Conservation (phyloP, 2,888 invertebrate species). For the Limnephilus marmoratus region DNA sequence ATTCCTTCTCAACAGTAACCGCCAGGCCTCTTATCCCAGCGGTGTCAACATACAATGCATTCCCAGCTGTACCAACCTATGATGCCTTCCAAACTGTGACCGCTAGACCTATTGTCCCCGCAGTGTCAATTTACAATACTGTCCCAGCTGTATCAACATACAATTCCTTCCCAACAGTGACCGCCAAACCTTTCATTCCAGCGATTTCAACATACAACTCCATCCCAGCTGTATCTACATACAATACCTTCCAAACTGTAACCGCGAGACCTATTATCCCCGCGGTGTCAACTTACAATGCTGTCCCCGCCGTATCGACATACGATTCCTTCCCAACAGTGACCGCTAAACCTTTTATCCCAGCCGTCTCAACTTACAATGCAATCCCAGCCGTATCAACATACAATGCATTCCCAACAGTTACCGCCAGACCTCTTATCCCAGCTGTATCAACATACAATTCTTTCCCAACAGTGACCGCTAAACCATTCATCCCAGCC, state of each 20-base stretch:
- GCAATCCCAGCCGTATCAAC: not conserved
- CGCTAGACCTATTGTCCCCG: not conserved
- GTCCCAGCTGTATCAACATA: not conserved
- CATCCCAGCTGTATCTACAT: not conserved
- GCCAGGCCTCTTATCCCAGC: no score
- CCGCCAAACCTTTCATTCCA: not conserved
- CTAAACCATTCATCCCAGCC: not conserved
- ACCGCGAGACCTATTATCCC: not conserved
- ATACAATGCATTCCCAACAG: not conserved
- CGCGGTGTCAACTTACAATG: not conserved
- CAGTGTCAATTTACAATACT: not conserved
- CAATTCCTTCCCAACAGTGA: not conserved
- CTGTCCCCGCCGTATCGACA: not conserved
- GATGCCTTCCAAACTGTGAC: not conserved
- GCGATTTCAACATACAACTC: not conserved
- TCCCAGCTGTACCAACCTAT: not conserved
- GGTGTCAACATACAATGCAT: not conserved
- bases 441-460: not conserved
- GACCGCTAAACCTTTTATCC: not conserved
- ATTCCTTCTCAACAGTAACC: no score
- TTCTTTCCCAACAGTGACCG: not conserved
- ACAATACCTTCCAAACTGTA: not conserved
- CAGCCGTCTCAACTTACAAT: not conserved
- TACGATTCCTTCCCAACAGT: not conserved
- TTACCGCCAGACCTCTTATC: not conserved